Percentiles rank a stretch among this genome's conserved stretches.
phyloP scores from a whole-genome alignment of 2,797 vertebrate species.

The Pangasius macronema region DNA sequence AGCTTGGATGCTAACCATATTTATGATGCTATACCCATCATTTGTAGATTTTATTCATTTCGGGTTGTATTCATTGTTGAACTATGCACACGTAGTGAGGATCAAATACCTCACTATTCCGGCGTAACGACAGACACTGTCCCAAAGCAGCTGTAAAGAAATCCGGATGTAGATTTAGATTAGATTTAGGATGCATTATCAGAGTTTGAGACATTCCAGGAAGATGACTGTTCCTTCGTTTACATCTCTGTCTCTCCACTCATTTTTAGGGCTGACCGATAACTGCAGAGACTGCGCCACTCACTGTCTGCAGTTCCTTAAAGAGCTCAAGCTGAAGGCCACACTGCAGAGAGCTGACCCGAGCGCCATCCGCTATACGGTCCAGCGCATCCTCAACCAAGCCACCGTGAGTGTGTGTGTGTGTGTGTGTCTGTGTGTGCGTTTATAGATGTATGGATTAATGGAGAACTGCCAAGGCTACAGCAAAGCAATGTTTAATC shows the following conservation, averaged over 20 bases:
- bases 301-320: conserved; percentile 73
- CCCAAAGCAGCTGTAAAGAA: neutral
- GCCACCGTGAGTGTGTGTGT: conserved; percentile 63
- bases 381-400: conserved; percentile 71
- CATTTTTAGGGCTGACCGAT: conserved; percentile 69
- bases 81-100: neutral
- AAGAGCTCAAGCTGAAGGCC: conserved; percentile 72
- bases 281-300: conserved; percentile 73
- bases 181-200: neutral
- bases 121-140: neutral
- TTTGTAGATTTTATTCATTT: neutral
- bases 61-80: neutral
- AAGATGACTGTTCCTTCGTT: neutral
- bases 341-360: conserved; percentile 70
- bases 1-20: neutral
- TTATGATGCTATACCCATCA: neutral
- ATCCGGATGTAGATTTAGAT: neutral
- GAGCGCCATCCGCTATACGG: conserved; percentile 59
- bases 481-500: neutral
- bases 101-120: neutral
- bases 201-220: neutral
- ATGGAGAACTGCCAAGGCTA: neutral
- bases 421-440: neutral
- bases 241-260: neutral
- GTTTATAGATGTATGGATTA: neutral